Conservation (phyloP, 2,113 vertebrate genomes). For the mouse (Mus musculus) region GRCm39 chr5:102084001-102084500, state of each 20-base stretch:
- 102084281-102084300: not conserved
- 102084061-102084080: constrained; percentile 33
- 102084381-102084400: not conserved
- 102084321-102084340: not conserved
- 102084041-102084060: constrained; percentile 52
- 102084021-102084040: constrained; percentile 41
- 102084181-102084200: constrained; percentile 8
- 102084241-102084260: not conserved
- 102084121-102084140: not conserved
- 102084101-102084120: constrained; percentile 34
- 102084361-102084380: constrained; percentile 20
- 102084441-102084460: constrained; percentile 25
- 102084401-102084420: not conserved
- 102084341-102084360: constrained; percentile 33
- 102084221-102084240: not conserved
- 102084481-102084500: not conserved
- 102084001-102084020: constrained; percentile 83
- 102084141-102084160: constrained; percentile 29
- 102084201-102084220: not conserved
- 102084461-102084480: not conserved
- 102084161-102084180: not conserved
- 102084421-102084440: constrained; percentile 15
- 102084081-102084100: not conserved
- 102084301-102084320: not conserved
- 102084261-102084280: not conserved